Percentiles rank a stretch among this genome's conserved stretches.
These are phyloP conservation scores for Cephus sareptanus DNA, from an alignment of 2,888 invertebrate genomes.

Conservation along the genomic window DNA sequence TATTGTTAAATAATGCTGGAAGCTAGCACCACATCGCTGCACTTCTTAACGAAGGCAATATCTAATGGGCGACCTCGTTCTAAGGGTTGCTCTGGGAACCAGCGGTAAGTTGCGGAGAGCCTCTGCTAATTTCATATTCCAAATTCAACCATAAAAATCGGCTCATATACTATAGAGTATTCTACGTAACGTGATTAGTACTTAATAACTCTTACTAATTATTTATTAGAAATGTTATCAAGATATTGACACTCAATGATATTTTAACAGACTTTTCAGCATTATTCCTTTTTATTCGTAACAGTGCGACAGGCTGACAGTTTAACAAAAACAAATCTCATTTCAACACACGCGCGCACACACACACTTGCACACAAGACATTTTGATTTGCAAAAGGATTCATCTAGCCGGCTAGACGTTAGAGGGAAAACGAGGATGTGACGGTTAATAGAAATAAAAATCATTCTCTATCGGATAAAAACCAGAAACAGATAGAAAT, in stretches of 20 bases:
- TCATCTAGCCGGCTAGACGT: conserved; percentile 23
- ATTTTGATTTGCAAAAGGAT: conserved; percentile 18
- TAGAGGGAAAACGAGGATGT: neutral
- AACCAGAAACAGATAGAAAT: neutral
- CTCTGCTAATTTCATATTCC: no score
- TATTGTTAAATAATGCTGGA: no score
- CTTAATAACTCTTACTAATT: neutral
- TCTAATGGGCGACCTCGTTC: no score
- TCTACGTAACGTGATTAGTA: neutral
- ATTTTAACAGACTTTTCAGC: conserved; percentile 13
- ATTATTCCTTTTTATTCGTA: conserved; percentile 37
- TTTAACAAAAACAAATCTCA: conserved; percentile 35
- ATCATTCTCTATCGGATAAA: neutral
- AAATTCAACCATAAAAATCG: no score
- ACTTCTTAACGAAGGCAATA: no score
- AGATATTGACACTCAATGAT: neutral
- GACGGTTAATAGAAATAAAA: neutral
- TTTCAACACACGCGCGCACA: conserved; percentile 25
- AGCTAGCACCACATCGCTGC: no score
- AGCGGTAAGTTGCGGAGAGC: no score
- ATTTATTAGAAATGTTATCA: neutral
- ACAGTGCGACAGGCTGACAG: conserved; percentile 42
- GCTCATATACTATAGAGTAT: neutral
- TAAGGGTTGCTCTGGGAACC: no score
- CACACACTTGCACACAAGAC: conserved; percentile 15